Conservation (phyloP, 2,113 vertebrate genomes). For the Tragelaphus scriptus region DNA sequence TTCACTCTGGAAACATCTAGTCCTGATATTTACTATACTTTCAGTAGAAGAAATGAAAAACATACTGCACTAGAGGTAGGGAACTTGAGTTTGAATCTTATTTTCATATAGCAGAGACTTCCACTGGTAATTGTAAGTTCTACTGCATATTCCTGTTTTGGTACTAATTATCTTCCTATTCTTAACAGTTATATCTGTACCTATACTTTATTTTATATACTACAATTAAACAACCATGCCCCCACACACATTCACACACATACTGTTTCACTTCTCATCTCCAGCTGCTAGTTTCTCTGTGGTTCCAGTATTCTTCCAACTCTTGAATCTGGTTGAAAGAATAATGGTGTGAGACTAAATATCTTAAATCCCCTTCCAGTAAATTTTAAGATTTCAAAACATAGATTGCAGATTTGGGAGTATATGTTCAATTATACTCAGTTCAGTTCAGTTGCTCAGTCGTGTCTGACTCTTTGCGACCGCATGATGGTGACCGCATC, state of each 20-base stretch:
- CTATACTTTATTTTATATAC: neutral
- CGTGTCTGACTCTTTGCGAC: too few species aligned
- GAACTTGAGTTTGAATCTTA: neutral
- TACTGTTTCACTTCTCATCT: neutral
- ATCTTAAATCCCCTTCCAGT: neutral
- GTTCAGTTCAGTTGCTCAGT: too few species aligned
- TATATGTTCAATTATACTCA: neutral
- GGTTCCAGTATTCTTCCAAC: neutral
- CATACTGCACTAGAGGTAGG: neutral
- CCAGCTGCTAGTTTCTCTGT: neutral
- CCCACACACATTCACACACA: neutral
- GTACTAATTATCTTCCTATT: neutral
- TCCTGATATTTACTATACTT: neutral
- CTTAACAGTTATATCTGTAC: neutral
- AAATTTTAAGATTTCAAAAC: neutral
- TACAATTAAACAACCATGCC: neutral
- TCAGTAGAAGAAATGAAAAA: neutral
- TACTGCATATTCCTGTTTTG: neutral
- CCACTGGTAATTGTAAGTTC: neutral
- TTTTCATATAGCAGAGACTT: neutral
- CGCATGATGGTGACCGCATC: too few species aligned
- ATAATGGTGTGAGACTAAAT: neutral
- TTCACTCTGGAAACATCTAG: neutral
- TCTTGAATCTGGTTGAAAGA: constrained; percentile 35
- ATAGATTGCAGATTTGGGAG: neutral